Base-by-base conservation (phyloP, 2,888 invertebrate genomes). In the Athripsodes cinereus region DNA sequence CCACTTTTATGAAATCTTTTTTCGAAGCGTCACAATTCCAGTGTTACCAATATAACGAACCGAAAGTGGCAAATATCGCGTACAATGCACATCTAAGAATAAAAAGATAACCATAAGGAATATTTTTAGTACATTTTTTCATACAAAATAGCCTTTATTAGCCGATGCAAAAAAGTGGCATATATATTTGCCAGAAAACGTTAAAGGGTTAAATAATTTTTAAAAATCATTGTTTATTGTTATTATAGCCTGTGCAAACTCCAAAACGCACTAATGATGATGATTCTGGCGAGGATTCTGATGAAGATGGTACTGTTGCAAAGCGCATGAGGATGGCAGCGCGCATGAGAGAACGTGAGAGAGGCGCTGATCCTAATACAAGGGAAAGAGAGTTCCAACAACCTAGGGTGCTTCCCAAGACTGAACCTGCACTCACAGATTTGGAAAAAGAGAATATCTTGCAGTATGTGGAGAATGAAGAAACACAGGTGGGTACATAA, bases 381-480 rank as follows among this genome's bases (percentile, higher is more conserved):
- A 31, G 16, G 40, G 40, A 40, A 8, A n/a, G 16, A n/a, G 40
- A 54, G 19, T 2, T 26, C 22, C 1, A 44, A 40, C 6, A 22
- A 35, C 16, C 26, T 13, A 40, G 13, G 13, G 16, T n/a, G 57
- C 71, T 84, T 1, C 75, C 82, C 0, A 81, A 81, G 63, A 31
- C 52, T 13, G 86, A 87, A 68, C 82, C 84, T 2, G 72, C 80
- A 55, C 75, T 87, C 22, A 81, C 85, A 0, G 86, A 86, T 58
- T 87, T 88, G 68, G 90, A 91, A 71, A 83, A 88, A 65, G 83
- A 87, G 66, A 88, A 91, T 68, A 92, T 92, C 64, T 72, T 91
- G 2, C 85, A 86, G 75, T 88, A 88, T 74, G 92, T 92, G 2
- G 92, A 92, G 71, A 88, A 83, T 53, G 91, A 90, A 75, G 87